These are phyloP conservation scores for Ciconia maguari DNA, from an alignment of 2,113 vertebrate species.

Conservation along the genomic window DNA sequence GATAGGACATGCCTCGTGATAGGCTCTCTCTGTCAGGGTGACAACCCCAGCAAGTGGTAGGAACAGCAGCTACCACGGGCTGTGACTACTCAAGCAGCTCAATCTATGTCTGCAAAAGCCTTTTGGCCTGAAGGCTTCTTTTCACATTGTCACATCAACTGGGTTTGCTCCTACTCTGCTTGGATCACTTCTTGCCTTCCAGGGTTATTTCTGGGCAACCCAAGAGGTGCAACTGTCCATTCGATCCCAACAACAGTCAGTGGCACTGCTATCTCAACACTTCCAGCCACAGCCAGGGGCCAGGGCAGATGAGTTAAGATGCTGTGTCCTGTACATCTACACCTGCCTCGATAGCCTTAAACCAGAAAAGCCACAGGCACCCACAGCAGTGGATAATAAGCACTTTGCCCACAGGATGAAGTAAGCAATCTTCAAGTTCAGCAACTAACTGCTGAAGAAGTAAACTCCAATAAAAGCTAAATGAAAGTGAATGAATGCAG, in stretches of 20 bases:
- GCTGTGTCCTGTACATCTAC: background rate
- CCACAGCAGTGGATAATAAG: background rate
- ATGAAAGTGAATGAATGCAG: background rate
- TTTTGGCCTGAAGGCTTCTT: background rate
- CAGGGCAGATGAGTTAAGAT: background rate
- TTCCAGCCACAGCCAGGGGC: background rate
- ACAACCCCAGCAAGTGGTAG: background rate
- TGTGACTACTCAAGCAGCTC: background rate
- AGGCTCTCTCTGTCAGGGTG: background rate
- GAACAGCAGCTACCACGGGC: background rate
- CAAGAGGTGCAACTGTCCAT: background rate
- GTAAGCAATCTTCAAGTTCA: background rate
- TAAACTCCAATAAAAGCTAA: background rate
- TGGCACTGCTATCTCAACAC: background rate
- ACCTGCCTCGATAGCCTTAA: background rate
- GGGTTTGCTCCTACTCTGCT: background rate
- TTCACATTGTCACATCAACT: background rate
- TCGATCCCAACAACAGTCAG: background rate
- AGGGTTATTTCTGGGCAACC: background rate
- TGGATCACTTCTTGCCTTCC: background rate
- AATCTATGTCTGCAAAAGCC: background rate
- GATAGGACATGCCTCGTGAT: fast-evolving
- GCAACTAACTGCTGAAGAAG: background rate
- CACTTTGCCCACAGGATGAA: background rate
- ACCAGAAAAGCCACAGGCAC: fast-evolving